These are phyloP conservation scores for Meriones psammophilus DNA, from an alignment of 2,797 vertebrate genomes.

Conservation along the genomic window DNA sequence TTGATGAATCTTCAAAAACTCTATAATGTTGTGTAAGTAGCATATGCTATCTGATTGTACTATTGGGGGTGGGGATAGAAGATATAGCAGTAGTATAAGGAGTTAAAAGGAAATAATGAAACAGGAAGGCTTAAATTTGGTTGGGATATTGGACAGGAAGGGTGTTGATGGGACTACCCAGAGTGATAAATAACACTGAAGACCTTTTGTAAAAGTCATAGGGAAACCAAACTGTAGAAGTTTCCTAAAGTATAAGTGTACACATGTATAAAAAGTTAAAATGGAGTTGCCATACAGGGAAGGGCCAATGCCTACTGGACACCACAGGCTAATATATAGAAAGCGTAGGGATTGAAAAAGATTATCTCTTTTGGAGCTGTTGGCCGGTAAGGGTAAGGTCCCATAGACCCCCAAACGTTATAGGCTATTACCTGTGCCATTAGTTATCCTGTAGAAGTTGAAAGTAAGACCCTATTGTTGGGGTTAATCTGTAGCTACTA, in stretches of 20 bases:
- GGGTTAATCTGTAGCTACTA: too few species aligned
- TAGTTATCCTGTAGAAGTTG: background rate
- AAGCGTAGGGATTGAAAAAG: background rate
- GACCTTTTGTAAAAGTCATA: too few species aligned
- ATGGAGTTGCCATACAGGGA: background rate
- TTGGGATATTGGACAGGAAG: background rate
- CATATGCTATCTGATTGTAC: background rate
- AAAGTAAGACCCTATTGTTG: background rate
- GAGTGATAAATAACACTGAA: background rate
- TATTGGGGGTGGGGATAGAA: too few species aligned
- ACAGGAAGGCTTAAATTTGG: too few species aligned
- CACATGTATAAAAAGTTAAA: background rate
- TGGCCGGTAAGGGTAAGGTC: background rate
- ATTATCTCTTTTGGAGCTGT: background rate
- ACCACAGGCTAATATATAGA: background rate
- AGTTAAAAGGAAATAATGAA: background rate
- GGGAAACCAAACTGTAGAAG: background rate
- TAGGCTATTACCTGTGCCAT: background rate
- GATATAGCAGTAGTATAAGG: too few species aligned
- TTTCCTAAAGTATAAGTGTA: background rate
- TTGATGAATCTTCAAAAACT: constrained; percentile 52
- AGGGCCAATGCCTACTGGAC: background rate
- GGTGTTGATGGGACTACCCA: too few species aligned
- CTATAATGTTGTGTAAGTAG: background rate
- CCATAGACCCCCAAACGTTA: background rate